Evolutionary conservation across 2,888 invertebrate species (phyloP).

Genomic region (Zeuzera pyrina): DNA sequence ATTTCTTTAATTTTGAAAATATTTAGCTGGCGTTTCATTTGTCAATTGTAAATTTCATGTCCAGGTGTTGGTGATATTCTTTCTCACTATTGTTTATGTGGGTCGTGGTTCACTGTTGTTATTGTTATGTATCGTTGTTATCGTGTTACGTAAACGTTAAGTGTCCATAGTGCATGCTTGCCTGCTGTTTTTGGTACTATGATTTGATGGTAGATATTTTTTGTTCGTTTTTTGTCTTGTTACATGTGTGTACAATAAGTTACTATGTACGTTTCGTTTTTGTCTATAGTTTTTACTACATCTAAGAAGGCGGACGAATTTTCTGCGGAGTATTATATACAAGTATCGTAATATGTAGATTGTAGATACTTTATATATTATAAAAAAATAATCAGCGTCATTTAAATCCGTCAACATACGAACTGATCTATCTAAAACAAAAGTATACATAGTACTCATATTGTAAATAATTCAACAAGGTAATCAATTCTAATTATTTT

Average conservation of each 20-base stretch:
- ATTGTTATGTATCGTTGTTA: conserved; percentile 27
- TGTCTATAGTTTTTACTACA: conserved; percentile 1
- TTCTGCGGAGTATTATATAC: too few relatives aligned
- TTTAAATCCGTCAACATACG: too few relatives aligned
- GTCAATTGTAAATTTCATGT: conserved; percentile 22
- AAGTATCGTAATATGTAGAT: too few relatives aligned
- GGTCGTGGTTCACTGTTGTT: conserved; percentile 25
- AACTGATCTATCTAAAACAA: too few relatives aligned
- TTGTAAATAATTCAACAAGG: conserved; percentile 30
- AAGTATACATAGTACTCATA: too few relatives aligned
- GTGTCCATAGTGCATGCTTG: conserved; percentile 63
- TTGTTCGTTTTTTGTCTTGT: conserved; percentile 16
- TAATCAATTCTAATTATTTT: conserved; percentile 31
- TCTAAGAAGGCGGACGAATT: neutral
- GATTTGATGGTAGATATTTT: conserved; percentile 32
- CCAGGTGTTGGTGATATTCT: conserved; percentile 49
- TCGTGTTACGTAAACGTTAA: conserved; percentile 38
- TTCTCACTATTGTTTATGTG: conserved; percentile 26
- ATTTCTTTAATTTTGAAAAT: neutral
- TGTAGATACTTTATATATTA: too few relatives aligned
- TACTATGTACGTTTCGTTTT: neutral
- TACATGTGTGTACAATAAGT: conserved; percentile 9
- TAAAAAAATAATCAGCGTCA: too few relatives aligned
- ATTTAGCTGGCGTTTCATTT: conserved; percentile 35
- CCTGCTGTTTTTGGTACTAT: conserved; percentile 33